Base-by-base conservation (phyloP, 2,888 invertebrate species). In the Argyra leucocephala region DNA sequence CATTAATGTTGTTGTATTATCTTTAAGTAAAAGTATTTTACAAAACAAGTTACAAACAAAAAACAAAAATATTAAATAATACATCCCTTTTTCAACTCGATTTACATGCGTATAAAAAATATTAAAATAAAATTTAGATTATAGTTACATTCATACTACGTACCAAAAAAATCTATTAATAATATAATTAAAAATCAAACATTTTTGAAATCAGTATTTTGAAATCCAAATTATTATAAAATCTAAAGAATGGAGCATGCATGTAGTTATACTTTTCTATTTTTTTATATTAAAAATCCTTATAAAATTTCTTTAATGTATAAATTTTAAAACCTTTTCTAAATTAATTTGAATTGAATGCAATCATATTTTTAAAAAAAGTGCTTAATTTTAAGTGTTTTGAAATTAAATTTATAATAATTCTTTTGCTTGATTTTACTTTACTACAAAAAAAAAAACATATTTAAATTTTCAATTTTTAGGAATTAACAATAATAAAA, bases 211-310 rank as follows among this genome's bases (percentile, higher is more conserved):
- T n/a, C 23, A 57, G 10, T 59, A 59, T 26, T 58, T 24, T 24
- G 10, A 59, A 36, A 64, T 58, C 15, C 36, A 59, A n/a, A 63
- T n/a, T 37, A 48, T 31, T n/a, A 48, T 22, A 37, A 36, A 24
- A 22, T n/a, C 22, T 21, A 63, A 48, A 36, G 26, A 23, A 24
- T 62, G 58, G 58, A 65, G 36, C 36, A 36, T 59, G 36, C 62
- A 63, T 15, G 62, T 22, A 31, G 18, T 63, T 66, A 31, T 64
- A 67, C 64, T 67, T 67, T 64, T 66, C 64, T 65, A 63, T 63
- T 63, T n/a, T n/a, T n/a, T n/a, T n/a, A n/a, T n/a, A n/a, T n/a
- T n/a, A n/a, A n/a, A n/a, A n/a, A 67, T 64, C 63, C 64, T 12
- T 18, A 48, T 48, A 18, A 12, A 48, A 18, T 48, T 31, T 48